Evolutionary conservation across 64 coral and sea anemone genomes (phyloP).

Genomic region (Pocillopora damicornis): DNA sequence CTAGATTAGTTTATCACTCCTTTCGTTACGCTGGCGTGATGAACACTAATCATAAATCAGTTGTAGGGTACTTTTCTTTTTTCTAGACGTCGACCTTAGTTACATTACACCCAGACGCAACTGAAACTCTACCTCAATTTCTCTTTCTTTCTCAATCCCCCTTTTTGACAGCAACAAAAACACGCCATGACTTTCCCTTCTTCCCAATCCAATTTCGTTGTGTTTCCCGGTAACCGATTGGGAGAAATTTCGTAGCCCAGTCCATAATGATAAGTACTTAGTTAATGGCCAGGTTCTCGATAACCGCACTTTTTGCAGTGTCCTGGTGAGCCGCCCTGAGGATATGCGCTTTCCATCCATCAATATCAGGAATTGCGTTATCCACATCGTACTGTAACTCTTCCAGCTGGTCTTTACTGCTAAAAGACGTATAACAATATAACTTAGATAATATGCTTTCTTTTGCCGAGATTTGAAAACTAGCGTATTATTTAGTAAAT

Average conservation of each 20-base stretch:
- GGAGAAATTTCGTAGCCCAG: slow-evolving; percentile 61
- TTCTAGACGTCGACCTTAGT: background rate
- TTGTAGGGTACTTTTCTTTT: slow-evolving; percentile 6
- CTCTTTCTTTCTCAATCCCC: slow-evolving; percentile 15
- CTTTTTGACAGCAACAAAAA: slow-evolving; percentile 17
- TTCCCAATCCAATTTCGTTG: slow-evolving; percentile 31
- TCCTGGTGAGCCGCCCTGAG: slow-evolving; percentile 18
- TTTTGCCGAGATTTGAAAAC: background rate
- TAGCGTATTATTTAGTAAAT: background rate
- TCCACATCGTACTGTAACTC: slow-evolving; percentile 33
- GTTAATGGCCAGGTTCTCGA: slow-evolving; percentile 1
- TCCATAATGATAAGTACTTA: slow-evolving; percentile 40
- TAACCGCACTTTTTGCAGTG: background rate
- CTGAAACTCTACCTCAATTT: slow-evolving; percentile 26
- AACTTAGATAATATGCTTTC: slow-evolving; percentile 2
- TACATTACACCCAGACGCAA: background rate
- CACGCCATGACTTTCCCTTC: slow-evolving; percentile 35
- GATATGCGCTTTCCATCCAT: slow-evolving; percentile 35
- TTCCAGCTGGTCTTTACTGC: slow-evolving; percentile 8
- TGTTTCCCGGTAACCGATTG: slow-evolving; percentile 23
- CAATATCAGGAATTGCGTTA: background rate
- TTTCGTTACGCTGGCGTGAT: no score
- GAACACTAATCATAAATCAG: background rate
- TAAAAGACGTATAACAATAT: slow-evolving; percentile 7
- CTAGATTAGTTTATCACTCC: no score